Base-by-base conservation (phyloP, 1,140 invertebrate genomes). In the Drosophila littoralis region DNA sequence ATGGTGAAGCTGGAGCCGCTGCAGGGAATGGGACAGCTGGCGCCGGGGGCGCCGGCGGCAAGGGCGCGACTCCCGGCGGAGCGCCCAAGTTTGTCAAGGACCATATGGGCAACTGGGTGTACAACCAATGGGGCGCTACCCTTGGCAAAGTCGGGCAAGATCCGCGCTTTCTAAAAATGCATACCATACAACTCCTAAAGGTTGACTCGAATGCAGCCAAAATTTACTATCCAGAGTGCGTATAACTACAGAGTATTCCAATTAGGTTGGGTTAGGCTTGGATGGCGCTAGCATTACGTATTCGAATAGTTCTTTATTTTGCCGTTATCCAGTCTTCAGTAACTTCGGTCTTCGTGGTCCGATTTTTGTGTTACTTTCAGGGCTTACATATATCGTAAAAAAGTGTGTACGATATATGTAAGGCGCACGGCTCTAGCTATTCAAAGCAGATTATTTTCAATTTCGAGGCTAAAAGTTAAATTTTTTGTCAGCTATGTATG, bases 41-140 rank as follows among this genome's bases (percentile, higher is more conserved):
- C 17, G 51, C n/a, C 9, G 46, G 17, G 0, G 22, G 5, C 6
- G 22, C 4, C 1, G n/a, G 32, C 9, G 38, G 1, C n/a, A 7
- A 6, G 10, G 12, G 7, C 1, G 46, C 42, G 17, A 13, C 15
- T 7, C 61, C 72, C n/a, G 43, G 58, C 8, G 58, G 59, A 8
- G 0, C 59, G 13, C 61, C 63, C 0, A 66, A 36, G 13, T 72
- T 61, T 22, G 7, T 15, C 0, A 55, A 32, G 22, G 42, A 60
- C 13, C 1, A 48, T 1, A 13, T 13, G 42, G 74, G 74, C 32
- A 51, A 72, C 32, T 67, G 57, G 69, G 57, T 76, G 1, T 45
- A 57, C 9, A 58, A 76, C 8, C 6, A 10, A 1, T 67, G 67
- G 67, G 73, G 43, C 10, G 59, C 40, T 7, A 75, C 74, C 43